phyloP scores from a whole-genome alignment of 2,888 invertebrate species.

The Dolichopus griseipennis region DNA sequence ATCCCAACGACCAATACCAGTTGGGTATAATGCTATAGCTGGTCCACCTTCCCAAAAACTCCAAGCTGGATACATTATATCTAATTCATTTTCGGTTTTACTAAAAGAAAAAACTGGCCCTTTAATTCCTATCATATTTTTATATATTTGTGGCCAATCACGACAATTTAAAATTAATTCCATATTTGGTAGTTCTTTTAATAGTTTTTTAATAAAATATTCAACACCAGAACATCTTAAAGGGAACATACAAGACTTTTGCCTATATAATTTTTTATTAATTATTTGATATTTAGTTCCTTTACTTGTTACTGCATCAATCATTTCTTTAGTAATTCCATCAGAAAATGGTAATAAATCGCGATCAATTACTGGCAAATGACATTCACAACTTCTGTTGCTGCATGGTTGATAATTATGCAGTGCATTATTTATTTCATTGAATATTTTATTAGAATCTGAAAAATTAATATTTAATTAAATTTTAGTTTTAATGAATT shows the following conservation, averaged over 20 bases:
- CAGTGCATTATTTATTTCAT: constrained; percentile 47
- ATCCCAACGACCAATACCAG: constrained; percentile 92
- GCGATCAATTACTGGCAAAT: constrained; percentile 52
- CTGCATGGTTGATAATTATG: constrained; percentile 50
- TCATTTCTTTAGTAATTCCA: constrained; percentile 61
- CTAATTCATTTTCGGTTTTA: constrained; percentile 71
- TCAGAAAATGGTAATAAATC: constrained; percentile 62
- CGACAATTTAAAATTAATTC: constrained; percentile 83
- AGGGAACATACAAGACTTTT: constrained; percentile 83
- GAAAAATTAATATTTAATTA: constrained; percentile 12
- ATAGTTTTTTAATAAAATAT: constrained; percentile 66
- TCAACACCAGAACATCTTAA: constrained; percentile 85
- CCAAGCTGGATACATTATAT: constrained; percentile 95
- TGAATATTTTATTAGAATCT: constrained; percentile 34
- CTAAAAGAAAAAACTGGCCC: constrained; percentile 94
- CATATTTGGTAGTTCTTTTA: constrained; percentile 64
- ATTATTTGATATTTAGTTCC: constrained; percentile 80
- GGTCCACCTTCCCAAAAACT: constrained; percentile 98
- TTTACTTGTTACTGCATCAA: constrained; percentile 50
- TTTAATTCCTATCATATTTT: constrained; percentile 45
- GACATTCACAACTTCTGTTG: constrained; percentile 54
- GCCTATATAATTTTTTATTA: constrained; percentile 67
- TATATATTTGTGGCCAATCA: constrained; percentile 84
- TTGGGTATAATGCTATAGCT: constrained; percentile 86
- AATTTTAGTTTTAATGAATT: background rate